A percentile compares a stretch with the other conserved stretches of the same genome.
Evolutionary conservation across 2,797 vertebrate species (phyloP).

Genomic region (Tarsius wallacei): DNA sequence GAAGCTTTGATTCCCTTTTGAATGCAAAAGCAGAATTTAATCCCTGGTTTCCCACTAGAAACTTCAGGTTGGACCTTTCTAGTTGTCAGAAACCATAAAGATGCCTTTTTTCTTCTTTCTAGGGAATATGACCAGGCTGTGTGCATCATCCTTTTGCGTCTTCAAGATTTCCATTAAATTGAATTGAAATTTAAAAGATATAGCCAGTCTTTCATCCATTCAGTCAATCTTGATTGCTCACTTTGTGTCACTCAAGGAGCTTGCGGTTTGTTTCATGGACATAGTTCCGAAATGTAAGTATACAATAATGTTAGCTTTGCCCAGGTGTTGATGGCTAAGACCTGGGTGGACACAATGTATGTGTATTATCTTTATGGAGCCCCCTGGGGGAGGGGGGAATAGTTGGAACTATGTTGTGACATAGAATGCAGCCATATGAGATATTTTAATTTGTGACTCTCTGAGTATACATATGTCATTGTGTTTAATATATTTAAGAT

Average conservation of each 20-base stretch:
- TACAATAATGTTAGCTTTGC: not conserved
- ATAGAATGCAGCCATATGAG: not conserved
- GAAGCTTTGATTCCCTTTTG: not conserved
- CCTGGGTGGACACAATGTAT: not conserved
- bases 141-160: too few species aligned
- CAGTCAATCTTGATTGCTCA: not conserved
- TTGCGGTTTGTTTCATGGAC: not conserved
- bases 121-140: not conserved
- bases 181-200: not conserved
- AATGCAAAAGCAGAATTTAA: not conserved
- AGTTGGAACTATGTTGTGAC: not conserved
- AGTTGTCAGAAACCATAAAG: not conserved
- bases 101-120: not conserved
- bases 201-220: not conserved
- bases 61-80: not conserved
- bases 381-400: too few species aligned
- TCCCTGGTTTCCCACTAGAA: not conserved
- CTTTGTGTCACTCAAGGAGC: not conserved
- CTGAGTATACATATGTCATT: not conserved
- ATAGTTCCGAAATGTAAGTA: not conserved
- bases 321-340: not conserved
- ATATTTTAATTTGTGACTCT: not conserved
- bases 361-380: not conserved
- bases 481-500: not conserved
- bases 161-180: not conserved